phyloP scores from a whole-genome alignment of 30 jellyfish, hydroid and myxozoan genomes.

The Aurelia sp. region DNA sequence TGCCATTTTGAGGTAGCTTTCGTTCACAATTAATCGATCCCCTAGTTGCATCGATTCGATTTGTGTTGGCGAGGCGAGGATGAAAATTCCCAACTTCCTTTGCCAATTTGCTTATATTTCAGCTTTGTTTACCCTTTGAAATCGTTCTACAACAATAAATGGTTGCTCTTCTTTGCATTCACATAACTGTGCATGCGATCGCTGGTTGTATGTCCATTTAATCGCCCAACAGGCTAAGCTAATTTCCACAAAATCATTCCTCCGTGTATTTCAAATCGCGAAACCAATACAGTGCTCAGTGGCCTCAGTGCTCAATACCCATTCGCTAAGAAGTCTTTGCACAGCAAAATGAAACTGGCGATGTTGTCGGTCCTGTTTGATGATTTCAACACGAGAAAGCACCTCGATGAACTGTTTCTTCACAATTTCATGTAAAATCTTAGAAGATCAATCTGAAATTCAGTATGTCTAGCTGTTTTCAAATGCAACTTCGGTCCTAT shows the following conservation, averaged over 20 bases:
- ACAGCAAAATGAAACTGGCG: conserved; percentile 3
- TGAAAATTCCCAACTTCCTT: not conserved
- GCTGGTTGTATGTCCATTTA: not conserved
- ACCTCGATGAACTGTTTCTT: no score
- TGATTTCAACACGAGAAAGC: not conserved
- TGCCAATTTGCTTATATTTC: not conserved
- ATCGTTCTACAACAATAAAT: conserved; percentile 23
- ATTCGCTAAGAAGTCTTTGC: not conserved
- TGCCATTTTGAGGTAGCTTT: conserved; percentile 47
- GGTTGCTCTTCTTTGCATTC: conserved; percentile 16
- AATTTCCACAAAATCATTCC: conserved; percentile 23
- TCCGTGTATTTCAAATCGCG: not conserved
- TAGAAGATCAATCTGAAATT: not conserved
- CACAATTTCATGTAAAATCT: no score
- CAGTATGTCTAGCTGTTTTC: conserved; percentile 55
- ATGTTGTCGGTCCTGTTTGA: not conserved
- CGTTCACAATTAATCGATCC: conserved; percentile 33
- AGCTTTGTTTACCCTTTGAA: not conserved
- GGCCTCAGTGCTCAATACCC: not conserved
- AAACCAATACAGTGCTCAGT: no score
- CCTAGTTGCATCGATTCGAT: conserved; percentile 40
- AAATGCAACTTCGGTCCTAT: conserved; percentile 18
- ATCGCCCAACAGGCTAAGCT: not conserved
- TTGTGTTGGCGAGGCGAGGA: not conserved
- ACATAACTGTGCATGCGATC: conserved; percentile 29